phyloP scores from a whole-genome alignment of 2,888 invertebrate genomes.

The Tetragonisca angustula region DNA sequence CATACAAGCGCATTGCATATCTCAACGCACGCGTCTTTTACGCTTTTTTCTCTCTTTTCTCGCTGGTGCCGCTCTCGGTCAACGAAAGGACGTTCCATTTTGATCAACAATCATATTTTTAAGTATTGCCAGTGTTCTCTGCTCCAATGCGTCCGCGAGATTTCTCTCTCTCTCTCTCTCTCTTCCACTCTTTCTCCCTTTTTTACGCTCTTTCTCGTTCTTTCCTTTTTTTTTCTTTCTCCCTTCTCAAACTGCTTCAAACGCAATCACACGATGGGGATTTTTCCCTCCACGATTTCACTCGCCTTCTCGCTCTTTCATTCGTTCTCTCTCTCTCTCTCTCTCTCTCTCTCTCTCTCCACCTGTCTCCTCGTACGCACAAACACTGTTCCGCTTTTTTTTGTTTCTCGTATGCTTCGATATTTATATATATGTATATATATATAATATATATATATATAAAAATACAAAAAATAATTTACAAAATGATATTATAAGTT shows the following conservation, averaged over 20 bases:
- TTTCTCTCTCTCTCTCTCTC: constrained; percentile 16
- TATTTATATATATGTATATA: constrained; percentile 73
- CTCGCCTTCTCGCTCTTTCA: constrained; percentile 38
- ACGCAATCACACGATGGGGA: background rate
- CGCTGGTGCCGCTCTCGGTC: constrained; percentile 67
- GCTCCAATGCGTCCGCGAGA: constrained; percentile 52
- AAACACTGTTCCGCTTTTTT: constrained; percentile 69
- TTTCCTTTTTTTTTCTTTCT: background rate
- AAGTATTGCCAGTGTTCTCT: constrained; percentile 64
- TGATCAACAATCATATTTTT: constrained; percentile 58
- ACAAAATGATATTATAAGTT: constrained; percentile 80
- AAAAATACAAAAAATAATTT: constrained; percentile 82
- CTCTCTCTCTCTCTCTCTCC: constrained; percentile 4
- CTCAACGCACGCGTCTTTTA: constrained; percentile 38
- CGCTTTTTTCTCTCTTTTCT: constrained; percentile 29
- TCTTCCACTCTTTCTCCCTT: background rate
- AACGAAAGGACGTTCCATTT: constrained; percentile 66
- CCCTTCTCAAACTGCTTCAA: constrained; percentile 19
- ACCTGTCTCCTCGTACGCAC: constrained; percentile 51
- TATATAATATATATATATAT: constrained; percentile 75
- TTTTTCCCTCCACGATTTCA: background rate
- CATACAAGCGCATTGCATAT: constrained; percentile 47
- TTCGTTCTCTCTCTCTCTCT: constrained; percentile 31
- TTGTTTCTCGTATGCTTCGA: constrained; percentile 66
- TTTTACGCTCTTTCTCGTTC: too few relatives aligned